These are phyloP conservation scores for Oegoconia quadripuncta DNA, from an alignment of 2,888 invertebrate species.

Conservation along the genomic window DNA sequence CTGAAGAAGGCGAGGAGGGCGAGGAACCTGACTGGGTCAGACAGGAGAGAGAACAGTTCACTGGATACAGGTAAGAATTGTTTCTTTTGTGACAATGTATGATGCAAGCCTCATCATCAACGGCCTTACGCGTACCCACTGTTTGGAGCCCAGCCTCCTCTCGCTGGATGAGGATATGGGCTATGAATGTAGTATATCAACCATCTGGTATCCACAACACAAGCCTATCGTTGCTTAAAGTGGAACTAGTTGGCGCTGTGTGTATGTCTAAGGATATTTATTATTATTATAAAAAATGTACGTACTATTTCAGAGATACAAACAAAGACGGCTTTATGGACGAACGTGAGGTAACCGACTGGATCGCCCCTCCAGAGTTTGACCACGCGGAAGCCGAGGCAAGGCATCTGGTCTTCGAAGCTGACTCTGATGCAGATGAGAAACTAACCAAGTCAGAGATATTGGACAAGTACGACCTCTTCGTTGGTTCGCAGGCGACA, in stretches of 20 bases:
- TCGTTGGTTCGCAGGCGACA: constrained; percentile 99
- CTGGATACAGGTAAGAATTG: constrained; percentile 80
- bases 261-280: too few species aligned
- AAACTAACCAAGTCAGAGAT: constrained; percentile 94
- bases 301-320: constrained; percentile 79
- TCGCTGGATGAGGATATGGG: too few species aligned
- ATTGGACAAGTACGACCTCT: constrained; percentile 96
- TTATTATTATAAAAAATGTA: too few species aligned
- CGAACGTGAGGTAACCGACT: constrained; percentile 91
- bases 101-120: too few species aligned
- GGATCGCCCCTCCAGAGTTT: constrained; percentile 97
- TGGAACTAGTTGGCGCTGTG: too few species aligned
- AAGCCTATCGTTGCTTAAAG: too few species aligned
- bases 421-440: constrained; percentile 95
- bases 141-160: too few species aligned
- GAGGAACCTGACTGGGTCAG: constrained; percentile 98
- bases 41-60: constrained; percentile 95
- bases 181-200: too few species aligned
- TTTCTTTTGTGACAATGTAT: too few species aligned
- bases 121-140: too few species aligned
- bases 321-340: constrained; percentile 96
- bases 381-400: constrained; percentile 99
- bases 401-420: constrained; percentile 95
- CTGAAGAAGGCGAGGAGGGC: constrained; percentile 81
- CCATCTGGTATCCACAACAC: too few species aligned